Conservation (phyloP, 2,888 invertebrate genomes). For the Argyra leucocephala region DNA sequence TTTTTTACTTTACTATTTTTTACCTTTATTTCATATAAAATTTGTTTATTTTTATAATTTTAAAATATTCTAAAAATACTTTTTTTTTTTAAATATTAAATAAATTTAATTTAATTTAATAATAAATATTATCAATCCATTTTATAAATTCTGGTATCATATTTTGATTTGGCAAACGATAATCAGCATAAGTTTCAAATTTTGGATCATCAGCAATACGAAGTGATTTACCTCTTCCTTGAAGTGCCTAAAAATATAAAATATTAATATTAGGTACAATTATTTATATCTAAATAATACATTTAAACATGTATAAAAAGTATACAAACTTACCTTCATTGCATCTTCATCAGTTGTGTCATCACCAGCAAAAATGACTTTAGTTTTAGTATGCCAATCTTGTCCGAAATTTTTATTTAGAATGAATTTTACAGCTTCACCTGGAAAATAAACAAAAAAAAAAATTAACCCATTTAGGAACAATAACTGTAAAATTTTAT, state of each 20-base stretch:
- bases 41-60: too few species aligned
- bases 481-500: too few species aligned
- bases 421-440: slow-evolving; percentile 64
- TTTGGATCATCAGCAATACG: slow-evolving; percentile 59
- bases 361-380: slow-evolving; percentile 78
- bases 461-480: neutral
- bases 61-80: too few species aligned
- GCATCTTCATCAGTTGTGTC: slow-evolving; percentile 85
- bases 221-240: slow-evolving; percentile 67
- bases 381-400: slow-evolving; percentile 58
- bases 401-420: slow-evolving; percentile 61
- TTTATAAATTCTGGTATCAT: slow-evolving; percentile 60
- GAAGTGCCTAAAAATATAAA: slow-evolving; percentile 48
- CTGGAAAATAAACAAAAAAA: too few species aligned
- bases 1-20: too few species aligned
- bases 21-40: too few species aligned
- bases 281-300: slow-evolving; percentile 13
- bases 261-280: slow-evolving; percentile 6
- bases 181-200: slow-evolving; percentile 60
- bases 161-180: slow-evolving; percentile 59
- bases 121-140: slow-evolving; percentile 49
- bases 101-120: slow-evolving; percentile 17
- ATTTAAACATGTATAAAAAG: slow-evolving; percentile 1
- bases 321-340: slow-evolving; percentile 55
- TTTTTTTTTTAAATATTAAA: too few species aligned